Evolutionary conservation across 2,797 vertebrate species (phyloP).

Genomic region (Cyprinella venusta): DNA sequence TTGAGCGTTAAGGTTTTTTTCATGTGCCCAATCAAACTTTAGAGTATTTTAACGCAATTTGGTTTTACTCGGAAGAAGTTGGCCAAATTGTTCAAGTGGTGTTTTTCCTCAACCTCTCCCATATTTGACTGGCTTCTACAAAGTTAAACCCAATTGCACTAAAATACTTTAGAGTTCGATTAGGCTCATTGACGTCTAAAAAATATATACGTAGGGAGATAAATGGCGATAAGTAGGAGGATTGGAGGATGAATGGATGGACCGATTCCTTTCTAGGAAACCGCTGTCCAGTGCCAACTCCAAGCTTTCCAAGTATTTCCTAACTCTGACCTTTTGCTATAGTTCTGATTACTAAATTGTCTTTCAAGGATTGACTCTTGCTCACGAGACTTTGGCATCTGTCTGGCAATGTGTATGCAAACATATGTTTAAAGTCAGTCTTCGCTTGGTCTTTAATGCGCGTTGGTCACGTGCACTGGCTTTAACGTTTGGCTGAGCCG

Average conservation of each 20-base stretch:
- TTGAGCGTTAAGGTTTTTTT: no score
- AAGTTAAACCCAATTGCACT: background rate
- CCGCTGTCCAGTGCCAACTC: background rate
- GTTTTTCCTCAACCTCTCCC: background rate
- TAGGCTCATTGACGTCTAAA: background rate
- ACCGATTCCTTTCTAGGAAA: background rate
- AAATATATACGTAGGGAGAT: background rate
- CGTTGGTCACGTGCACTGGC: background rate
- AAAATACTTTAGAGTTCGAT: background rate
- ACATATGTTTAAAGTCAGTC: conserved; percentile 14
- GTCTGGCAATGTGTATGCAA: background rate
- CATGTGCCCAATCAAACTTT: background rate
- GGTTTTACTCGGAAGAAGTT: background rate
- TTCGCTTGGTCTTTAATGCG: background rate
- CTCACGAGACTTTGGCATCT: background rate
- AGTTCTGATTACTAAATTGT: background rate
- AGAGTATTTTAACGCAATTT: background rate
- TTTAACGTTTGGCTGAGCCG: background rate
- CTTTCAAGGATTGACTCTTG: conserved; percentile 1
- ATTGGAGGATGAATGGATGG: background rate
- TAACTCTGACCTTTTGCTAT: background rate
- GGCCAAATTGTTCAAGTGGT: background rate
- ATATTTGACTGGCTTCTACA: background rate
- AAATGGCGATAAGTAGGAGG: background rate
- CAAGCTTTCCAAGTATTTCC: conserved; percentile 25